Evolutionary conservation across 2,888 invertebrate genomes (phyloP).

Genomic region (Pseudanteris insignis): DNA sequence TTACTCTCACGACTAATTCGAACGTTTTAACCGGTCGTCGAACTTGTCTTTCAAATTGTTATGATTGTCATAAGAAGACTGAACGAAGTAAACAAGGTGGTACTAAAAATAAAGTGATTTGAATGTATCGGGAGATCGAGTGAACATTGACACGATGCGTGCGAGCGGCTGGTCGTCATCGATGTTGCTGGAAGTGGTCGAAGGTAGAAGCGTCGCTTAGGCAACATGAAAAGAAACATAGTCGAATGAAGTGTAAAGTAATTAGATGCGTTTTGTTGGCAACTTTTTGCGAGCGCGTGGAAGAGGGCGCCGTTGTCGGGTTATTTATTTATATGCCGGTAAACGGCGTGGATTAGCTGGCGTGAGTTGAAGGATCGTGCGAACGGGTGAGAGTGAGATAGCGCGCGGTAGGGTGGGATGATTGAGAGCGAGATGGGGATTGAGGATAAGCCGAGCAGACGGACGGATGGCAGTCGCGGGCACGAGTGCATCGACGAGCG

Average conservation of each 20-base stretch:
- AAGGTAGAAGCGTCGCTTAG: too few relatives aligned
- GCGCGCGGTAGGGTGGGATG: constrained; percentile 4
- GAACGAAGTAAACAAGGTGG: too few relatives aligned
- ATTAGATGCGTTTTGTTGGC: constrained; percentile 40
- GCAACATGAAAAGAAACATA: too few relatives aligned
- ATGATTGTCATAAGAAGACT: too few relatives aligned
- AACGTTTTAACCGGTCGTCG: constrained; percentile 30
- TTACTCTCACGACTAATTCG: constrained; percentile 27
- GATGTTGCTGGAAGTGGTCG: too few relatives aligned
- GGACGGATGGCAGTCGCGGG: constrained; percentile 34
- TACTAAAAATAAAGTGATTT: too few relatives aligned
- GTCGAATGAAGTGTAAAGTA: constrained; percentile 38
- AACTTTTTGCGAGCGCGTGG: constrained; percentile 34
- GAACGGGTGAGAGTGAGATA: constrained; percentile 23
- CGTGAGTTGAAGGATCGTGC: constrained; percentile 40
- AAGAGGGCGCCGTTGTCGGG: constrained; percentile 38
- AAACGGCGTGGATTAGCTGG: constrained; percentile 41
- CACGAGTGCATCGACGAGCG: too few relatives aligned
- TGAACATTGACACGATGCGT: too few relatives aligned
- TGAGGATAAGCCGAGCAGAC: constrained; percentile 14
- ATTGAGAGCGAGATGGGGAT: constrained; percentile 3
- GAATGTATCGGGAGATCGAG: constrained; percentile 20
- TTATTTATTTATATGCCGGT: constrained; percentile 46
- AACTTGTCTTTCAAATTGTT: constrained; percentile 11
- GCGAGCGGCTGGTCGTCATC: too few relatives aligned